phyloP scores from a whole-genome alignment of 1,140 invertebrate species.

The Drosophila ironensis region DNA sequence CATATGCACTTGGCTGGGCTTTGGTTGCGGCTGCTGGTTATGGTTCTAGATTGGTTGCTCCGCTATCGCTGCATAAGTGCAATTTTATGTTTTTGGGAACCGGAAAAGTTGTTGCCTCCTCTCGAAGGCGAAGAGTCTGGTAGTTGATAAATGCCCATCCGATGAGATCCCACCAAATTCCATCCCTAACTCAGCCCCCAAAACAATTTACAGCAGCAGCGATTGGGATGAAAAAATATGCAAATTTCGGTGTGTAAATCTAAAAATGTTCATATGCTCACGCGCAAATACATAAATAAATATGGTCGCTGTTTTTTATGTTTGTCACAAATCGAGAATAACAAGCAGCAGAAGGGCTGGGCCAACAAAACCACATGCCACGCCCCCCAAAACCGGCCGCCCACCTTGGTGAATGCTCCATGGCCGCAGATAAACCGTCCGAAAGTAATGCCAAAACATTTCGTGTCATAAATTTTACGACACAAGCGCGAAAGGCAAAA shows the following conservation, averaged over 20 bases:
- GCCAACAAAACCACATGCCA: conserved; percentile 42
- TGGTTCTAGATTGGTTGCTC: conserved; percentile 55
- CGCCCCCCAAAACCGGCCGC: conserved; percentile 49
- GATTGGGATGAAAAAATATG: conserved; percentile 57
- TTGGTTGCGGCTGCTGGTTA: conserved; percentile 64
- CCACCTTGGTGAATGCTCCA: conserved; percentile 48
- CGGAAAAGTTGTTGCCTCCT: conserved; percentile 39
- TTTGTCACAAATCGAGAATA: conserved; percentile 39
- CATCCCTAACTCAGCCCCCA: conserved; percentile 47
- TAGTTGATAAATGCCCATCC: conserved; percentile 67
- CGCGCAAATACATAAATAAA: conserved; percentile 4
- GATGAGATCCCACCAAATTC: conserved; percentile 5
- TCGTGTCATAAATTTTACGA: conserved; percentile 76
- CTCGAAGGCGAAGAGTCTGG: conserved; percentile 12
- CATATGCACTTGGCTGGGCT: conserved; percentile 61
- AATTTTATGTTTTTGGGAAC: conserved; percentile 75
- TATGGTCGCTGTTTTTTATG: conserved; percentile 54
- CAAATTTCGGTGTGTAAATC: conserved; percentile 71
- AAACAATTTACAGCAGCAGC: conserved; percentile 37
- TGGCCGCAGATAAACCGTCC: conserved; percentile 56
- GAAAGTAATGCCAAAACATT: conserved; percentile 71
- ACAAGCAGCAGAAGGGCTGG: conserved; percentile 4
- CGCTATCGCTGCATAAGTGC: conserved; percentile 63
- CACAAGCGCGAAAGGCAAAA: conserved; percentile 63
- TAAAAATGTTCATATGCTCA: conserved; percentile 57